Evolutionary conservation across 2,113 vertebrate genomes (phyloP), one percentile per base, ranked within the genome.

Genomic region (Seriola dumerili): DNA sequence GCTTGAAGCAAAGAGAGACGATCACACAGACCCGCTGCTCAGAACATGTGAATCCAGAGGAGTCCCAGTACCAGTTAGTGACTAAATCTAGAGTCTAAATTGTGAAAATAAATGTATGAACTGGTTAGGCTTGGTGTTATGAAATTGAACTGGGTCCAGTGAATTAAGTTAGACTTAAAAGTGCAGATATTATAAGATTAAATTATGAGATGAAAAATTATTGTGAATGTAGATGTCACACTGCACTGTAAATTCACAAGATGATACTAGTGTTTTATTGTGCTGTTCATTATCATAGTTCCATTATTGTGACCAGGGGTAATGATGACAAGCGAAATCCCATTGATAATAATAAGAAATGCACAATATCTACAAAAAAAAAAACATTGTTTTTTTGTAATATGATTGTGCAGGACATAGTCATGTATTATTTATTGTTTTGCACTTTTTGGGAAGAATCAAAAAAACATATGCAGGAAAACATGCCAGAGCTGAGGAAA

Each of bases 1-100:
- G 95, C 92, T 96, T 11, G 93, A 96, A 52, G 88, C 92, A 59
- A 96, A 94, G 78, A 89, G 64, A 77, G 46, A 85, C 0, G 19
- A 85, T 36, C 12, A 19, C 4, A 65, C 61, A 14, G 85, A 95
- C n/a, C 88, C 70, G n/a, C 71, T 93, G 38, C 83, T 88, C 25
- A 62, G 61, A 57, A 46, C 84, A 11, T 62, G 74, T 52, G 82
- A 90, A 61, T 57, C 71, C 25, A 86, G 55, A 59, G 82, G 52
- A 38, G 34, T 89, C 42, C 93, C 91, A 21, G 90, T 92, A 59
- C 92, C 93, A 81, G 89, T 80, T 32, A 94, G 92, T 85, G 86
- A 93, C 81, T 94, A 89, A 52, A 54, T 32, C 23, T 54, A 11
- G 5, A 59, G n/a, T 1, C 13, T 58, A 58, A 62, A 34, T 64